phyloP scores from a whole-genome alignment of 64 coral and sea anemone species.

The Montipora sp. region DNA sequence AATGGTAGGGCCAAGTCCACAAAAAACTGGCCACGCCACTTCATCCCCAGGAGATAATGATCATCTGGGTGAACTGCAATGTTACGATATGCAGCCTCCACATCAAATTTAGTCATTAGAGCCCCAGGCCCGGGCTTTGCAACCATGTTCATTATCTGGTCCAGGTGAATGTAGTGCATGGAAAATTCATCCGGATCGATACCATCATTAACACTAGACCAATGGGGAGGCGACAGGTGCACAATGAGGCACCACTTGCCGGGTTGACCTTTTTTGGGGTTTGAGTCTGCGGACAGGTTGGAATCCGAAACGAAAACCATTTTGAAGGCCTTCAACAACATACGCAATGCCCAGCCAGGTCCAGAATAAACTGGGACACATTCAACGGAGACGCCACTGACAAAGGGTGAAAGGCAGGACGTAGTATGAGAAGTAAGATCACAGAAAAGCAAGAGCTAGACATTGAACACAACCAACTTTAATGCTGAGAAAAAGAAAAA shows the following conservation, averaged over 20 bases:
- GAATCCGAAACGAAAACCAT: slow-evolving; percentile 28
- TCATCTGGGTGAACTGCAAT: slow-evolving; percentile 37
- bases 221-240: background rate
- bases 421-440: background rate
- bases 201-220: slow-evolving; percentile 31
- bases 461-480: background rate
- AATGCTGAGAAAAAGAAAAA: background rate
- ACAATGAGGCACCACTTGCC: slow-evolving; percentile 11
- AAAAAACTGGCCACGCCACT: slow-evolving; percentile 8
- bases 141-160: background rate
- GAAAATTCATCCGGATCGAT: background rate
- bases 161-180: too few species aligned
- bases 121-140: background rate
- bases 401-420: background rate
- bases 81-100: slow-evolving; percentile 26
- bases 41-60: background rate
- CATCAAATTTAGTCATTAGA: background rate
- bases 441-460: background rate
- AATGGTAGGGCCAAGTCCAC: too few species aligned
- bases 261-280: too few species aligned
- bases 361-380: background rate
- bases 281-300: background rate
- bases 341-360: slow-evolving; percentile 9
- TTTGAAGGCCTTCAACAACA: background rate
- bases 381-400: background rate